Evolutionary conservation across 2,888 invertebrate genomes (phyloP).

Genomic region (Pristionchus fissidentatus): DNA sequence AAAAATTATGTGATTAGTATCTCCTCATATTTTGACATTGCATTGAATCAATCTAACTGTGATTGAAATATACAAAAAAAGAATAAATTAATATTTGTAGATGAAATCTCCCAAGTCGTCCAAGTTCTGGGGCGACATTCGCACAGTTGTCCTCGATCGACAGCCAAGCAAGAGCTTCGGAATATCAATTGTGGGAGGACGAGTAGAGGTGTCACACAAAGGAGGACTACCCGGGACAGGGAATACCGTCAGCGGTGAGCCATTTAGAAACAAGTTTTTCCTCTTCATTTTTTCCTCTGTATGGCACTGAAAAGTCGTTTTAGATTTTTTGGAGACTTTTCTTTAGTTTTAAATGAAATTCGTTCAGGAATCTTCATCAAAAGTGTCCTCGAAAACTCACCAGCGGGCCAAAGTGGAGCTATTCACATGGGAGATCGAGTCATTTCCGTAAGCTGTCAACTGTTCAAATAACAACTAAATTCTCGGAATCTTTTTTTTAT

Average conservation of each 20-base stretch:
- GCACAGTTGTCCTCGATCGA: slow-evolving; percentile 84
- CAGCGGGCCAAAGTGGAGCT: slow-evolving; percentile 89
- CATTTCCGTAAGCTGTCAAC: slow-evolving; percentile 76
- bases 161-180: slow-evolving; percentile 87
- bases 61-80: not conserved
- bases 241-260: slow-evolving; percentile 77
- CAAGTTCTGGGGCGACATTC: slow-evolving; percentile 87
- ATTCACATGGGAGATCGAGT: slow-evolving; percentile 79
- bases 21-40: not conserved
- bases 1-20: too few species aligned
- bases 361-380: slow-evolving; percentile 46
- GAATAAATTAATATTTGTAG: not conserved
- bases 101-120: slow-evolving; percentile 41
- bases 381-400: slow-evolving; percentile 89
- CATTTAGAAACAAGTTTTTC: too few species aligned
- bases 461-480: too few species aligned
- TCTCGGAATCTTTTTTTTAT: not conserved
- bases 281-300: not conserved
- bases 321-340: too few species aligned
- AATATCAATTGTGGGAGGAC: slow-evolving; percentile 96
- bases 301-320: not conserved
- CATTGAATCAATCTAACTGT: not conserved
- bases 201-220: slow-evolving; percentile 80
- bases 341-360: not conserved
- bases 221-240: slow-evolving; percentile 80